Evolutionary conservation across 2,888 invertebrate genomes (phyloP).

Genomic region (Lasioglossum pauxillum): DNA sequence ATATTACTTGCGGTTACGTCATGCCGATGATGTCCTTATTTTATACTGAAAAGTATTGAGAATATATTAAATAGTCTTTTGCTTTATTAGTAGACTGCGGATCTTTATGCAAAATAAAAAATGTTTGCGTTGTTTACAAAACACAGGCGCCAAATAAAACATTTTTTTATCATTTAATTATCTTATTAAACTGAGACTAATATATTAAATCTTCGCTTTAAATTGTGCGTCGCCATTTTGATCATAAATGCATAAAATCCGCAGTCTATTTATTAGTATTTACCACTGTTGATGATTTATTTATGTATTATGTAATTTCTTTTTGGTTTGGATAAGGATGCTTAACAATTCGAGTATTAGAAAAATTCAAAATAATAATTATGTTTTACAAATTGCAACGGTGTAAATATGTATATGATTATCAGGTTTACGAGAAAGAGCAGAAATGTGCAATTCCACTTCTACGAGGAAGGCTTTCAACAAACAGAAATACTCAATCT

Average conservation of each 20-base stretch:
- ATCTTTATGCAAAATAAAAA: too few species aligned
- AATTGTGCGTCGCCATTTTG: too few species aligned
- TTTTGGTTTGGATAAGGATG: background rate
- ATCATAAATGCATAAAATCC: too few species aligned
- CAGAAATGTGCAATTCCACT: conserved; percentile 89
- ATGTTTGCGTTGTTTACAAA: too few species aligned
- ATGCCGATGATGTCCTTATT: background rate
- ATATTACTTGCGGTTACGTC: background rate
- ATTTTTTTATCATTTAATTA: too few species aligned
- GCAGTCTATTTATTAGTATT: background rate
- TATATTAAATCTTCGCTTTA: too few species aligned
- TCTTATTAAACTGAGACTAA: too few species aligned
- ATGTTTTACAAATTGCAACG: background rate
- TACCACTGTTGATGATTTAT: background rate
- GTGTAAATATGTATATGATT: conserved; percentile 22
- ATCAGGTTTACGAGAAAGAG: conserved; percentile 88
- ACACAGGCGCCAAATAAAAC: too few species aligned
- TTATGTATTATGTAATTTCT: background rate
- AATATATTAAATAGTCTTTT: background rate
- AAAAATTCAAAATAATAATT: background rate
- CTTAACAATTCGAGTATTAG: background rate
- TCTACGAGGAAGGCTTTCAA: conserved; percentile 86
- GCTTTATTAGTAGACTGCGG: too few species aligned
- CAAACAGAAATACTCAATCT: conserved; percentile 84
- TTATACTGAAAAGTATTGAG: background rate